Evolutionary conservation across 2,888 invertebrate species (phyloP).

Genomic region (Actias luna): DNA sequence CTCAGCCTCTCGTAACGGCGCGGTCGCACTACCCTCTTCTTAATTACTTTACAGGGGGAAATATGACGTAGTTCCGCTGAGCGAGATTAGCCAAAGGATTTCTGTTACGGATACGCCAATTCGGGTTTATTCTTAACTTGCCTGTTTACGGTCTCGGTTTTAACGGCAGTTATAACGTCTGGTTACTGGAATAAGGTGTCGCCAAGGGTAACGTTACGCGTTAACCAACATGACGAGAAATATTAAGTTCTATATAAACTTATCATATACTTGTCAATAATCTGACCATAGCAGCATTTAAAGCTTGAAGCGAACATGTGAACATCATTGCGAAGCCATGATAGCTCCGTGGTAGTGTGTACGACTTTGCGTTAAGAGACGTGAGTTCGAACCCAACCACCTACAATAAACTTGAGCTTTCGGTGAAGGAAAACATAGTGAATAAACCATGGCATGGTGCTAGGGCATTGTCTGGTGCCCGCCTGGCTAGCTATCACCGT

Average conservation of each 20-base stretch:
- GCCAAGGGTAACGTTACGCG: background rate
- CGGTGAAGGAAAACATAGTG: too few species aligned
- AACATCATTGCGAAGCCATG: too few species aligned
- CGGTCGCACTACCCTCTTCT: conserved; percentile 38
- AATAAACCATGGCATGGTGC: too few species aligned
- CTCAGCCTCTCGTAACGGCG: conserved; percentile 28
- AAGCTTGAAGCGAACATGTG: too few species aligned
- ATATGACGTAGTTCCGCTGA: conserved; percentile 49
- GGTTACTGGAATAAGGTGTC: background rate
- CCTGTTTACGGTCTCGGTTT: background rate
- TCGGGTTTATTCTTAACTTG: background rate
- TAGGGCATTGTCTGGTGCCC: too few species aligned
- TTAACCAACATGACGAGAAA: background rate
- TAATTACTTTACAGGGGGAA: conserved; percentile 55
- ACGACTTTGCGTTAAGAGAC: too few species aligned
- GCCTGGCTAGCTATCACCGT: too few species aligned
- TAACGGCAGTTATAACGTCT: background rate
- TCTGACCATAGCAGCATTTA: too few species aligned
- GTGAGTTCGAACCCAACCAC: too few species aligned
- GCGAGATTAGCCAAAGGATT: conserved; percentile 26
- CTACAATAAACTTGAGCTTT: too few species aligned
- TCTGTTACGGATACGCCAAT: conserved; percentile 15
- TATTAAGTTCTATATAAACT: background rate
- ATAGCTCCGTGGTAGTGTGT: too few species aligned
- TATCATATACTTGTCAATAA: too few species aligned